Conservation (phyloP, 2,797 vertebrate genomes). For the Propithecus perrieri region DNA sequence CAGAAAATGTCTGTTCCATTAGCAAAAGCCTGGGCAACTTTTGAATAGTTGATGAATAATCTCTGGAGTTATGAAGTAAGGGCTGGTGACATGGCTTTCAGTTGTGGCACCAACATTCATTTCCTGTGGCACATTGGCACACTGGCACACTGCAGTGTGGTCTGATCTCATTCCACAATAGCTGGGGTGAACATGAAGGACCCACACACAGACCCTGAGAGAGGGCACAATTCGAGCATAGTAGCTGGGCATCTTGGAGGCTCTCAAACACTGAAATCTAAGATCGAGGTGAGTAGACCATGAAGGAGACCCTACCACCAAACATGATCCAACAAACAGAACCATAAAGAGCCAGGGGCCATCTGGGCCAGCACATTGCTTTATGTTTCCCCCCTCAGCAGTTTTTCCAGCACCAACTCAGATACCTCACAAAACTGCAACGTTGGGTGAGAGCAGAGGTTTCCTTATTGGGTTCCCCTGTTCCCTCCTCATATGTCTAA, state of each 20-base stretch:
- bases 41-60: not conserved
- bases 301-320: not conserved
- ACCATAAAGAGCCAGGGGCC: not conserved
- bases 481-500: not conserved
- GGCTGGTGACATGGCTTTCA: not conserved
- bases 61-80: not conserved
- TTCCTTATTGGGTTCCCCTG: not conserved
- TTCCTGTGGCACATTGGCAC: not conserved
- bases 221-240: not conserved
- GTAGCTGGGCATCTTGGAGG: not conserved
- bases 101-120: not conserved
- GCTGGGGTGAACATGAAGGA: not conserved
- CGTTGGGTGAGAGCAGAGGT: not conserved
- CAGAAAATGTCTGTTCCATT: not conserved
- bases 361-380: not conserved
- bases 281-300: not conserved
- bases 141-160: too few species aligned
- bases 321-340: not conserved
- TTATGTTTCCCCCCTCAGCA: not conserved
- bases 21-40: not conserved
- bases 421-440: not conserved
- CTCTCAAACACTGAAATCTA: not conserved
- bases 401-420: not conserved
- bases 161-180: not conserved
- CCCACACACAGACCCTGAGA: not conserved